Evolutionary conservation across 2,888 invertebrate genomes (phyloP).

Genomic region (Conops quadrifasciatus): DNA sequence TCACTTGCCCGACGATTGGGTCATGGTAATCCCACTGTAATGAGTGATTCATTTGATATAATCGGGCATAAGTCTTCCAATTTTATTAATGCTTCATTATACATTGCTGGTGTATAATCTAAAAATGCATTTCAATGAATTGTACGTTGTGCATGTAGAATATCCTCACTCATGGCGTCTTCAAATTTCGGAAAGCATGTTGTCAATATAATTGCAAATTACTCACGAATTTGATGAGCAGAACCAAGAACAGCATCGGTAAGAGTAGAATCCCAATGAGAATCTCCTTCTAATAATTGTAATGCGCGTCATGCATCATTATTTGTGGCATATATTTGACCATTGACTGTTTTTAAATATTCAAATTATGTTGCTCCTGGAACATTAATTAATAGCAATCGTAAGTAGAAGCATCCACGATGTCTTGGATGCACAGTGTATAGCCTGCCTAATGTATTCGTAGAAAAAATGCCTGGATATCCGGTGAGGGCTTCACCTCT

Average conservation of each 20-base stretch:
- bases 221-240: too few species aligned
- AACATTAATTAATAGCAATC: constrained; percentile 15
- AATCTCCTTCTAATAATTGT: neutral
- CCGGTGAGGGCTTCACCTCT: constrained; percentile 23
- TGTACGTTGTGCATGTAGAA: neutral
- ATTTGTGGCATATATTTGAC: too few species aligned
- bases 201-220: too few species aligned
- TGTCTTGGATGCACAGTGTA: constrained; percentile 14
- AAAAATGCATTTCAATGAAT: neutral
- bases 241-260: too few species aligned
- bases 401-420: too few species aligned
- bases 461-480: constrained; percentile 19
- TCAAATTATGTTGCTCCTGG: neutral
- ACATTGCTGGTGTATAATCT: neutral
- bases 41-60: constrained; percentile 31
- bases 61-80: constrained; percentile 31
- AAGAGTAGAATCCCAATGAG: neutral
- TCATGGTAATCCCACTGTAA: constrained; percentile 34
- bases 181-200: too few species aligned
- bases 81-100: constrained; percentile 29
- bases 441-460: constrained; percentile 16
- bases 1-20: too few species aligned
- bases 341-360: neutral
- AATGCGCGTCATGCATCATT: neutral
- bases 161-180: too few species aligned